A percentile compares a stretch with the other conserved stretches of the same genome.
Evolutionary conservation across 2,888 invertebrate species (phyloP).

Genomic region (Caradrina kadenii): DNA sequence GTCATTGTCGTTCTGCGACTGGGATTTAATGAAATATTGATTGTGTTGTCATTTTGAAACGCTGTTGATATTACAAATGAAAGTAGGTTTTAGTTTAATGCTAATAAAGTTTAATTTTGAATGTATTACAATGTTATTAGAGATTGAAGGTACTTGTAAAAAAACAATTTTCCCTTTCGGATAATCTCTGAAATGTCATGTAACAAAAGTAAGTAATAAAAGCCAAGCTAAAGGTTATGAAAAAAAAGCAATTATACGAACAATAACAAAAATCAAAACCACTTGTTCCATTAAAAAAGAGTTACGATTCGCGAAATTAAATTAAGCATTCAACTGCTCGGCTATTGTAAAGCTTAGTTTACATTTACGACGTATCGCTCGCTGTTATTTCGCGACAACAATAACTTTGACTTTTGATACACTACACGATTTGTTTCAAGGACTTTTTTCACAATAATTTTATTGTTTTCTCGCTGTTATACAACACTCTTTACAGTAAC

Average conservation of each 20-base stretch:
- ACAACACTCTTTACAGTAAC: conserved; percentile 13
- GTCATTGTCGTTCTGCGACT: conserved; percentile 39
- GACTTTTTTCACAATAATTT: conserved; percentile 31
- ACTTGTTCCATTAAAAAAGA: conserved; percentile 7
- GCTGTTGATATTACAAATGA: background rate
- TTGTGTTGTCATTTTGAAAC: conserved; percentile 24
- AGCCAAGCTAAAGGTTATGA: background rate
- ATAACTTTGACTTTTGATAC: conserved; percentile 35
- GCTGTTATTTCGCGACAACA: conserved; percentile 12
- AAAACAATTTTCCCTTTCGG: background rate
- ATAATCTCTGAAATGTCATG: background rate
- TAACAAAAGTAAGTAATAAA: background rate
- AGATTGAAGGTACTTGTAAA: background rate
- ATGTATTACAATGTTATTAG: background rate
- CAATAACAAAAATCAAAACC: conserved; percentile 1
- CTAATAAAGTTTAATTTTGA: background rate
- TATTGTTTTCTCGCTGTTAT: conserved; percentile 26
- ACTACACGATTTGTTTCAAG: conserved; percentile 25
- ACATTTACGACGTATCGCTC: conserved; percentile 24
- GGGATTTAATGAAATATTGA: conserved; percentile 48
- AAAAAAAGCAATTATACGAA: background rate
- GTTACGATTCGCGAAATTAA: conserved; percentile 36
- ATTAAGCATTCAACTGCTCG: conserved; percentile 31
- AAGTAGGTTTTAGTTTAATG: background rate
- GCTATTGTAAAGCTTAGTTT: conserved; percentile 33